Percentiles rank a stretch among this genome's conserved stretches.
Conservation (phyloP, 1,140 invertebrate genomes). For the Zaprionus taronus region DNA sequence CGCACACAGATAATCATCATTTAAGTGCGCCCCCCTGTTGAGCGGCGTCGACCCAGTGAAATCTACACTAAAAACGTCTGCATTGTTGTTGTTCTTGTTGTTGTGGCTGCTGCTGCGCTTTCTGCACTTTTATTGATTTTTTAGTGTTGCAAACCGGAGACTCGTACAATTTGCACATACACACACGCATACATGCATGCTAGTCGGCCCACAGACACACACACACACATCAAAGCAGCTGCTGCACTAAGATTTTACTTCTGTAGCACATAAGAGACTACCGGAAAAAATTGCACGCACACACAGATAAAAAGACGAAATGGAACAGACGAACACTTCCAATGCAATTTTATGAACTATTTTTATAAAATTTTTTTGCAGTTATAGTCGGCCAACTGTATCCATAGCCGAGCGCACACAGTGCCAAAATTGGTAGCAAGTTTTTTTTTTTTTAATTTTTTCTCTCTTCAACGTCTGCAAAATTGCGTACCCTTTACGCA, state of each 20-base stretch:
- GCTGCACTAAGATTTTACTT: constrained; percentile 53
- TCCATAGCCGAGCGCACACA: constrained; percentile 45
- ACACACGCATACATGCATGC: constrained; percentile 9
- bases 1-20: constrained; percentile 11
- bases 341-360: constrained; percentile 68
- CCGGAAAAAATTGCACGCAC: constrained; percentile 56
- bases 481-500: constrained; percentile 64
- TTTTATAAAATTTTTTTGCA: constrained; percentile 76
- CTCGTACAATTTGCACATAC: constrained; percentile 68
- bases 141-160: constrained; percentile 77
- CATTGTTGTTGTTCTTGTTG: constrained; percentile 32
- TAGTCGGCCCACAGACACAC: constrained; percentile 37
- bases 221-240: constrained; percentile 30
- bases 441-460: constrained; percentile 64
- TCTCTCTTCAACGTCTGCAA: constrained; percentile 49
- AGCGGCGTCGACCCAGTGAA: constrained; percentile 52
- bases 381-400: constrained; percentile 70
- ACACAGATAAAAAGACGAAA: constrained; percentile 16
- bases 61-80: constrained; percentile 69
- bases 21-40: constrained; percentile 36
- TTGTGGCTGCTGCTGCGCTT: constrained; percentile 1
- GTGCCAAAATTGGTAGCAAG: constrained; percentile 62
- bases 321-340: constrained; percentile 32
- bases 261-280: constrained; percentile 33
- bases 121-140: constrained; percentile 80